Percentiles rank a stretch among this genome's conserved stretches.
phyloP scores from a whole-genome alignment of 2,888 invertebrate species.

The Ichneumoninae sp. region DNA sequence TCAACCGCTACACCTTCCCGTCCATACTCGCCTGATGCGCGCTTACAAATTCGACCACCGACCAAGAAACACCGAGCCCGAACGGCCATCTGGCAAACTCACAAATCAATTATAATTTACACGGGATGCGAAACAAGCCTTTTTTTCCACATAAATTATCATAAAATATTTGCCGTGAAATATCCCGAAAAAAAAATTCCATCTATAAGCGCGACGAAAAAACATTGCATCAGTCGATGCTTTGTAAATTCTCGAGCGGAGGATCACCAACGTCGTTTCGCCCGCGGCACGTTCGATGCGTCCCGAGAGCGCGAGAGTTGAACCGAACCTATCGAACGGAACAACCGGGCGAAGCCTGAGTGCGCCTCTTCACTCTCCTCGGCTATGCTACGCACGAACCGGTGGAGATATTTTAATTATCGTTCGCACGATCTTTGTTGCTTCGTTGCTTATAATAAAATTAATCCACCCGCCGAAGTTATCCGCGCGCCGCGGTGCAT shows the following conservation, averaged over 20 bases:
- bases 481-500: neutral
- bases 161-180: slow-evolving; percentile 17
- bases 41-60: slow-evolving; percentile 77
- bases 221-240: slow-evolving; percentile 61
- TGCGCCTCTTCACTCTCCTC: slow-evolving; percentile 8
- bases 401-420: slow-evolving; percentile 81
- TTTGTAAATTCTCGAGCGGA: slow-evolving; percentile 73
- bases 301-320: slow-evolving; percentile 73
- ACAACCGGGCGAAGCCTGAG: slow-evolving; percentile 65
- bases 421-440: slow-evolving; percentile 75
- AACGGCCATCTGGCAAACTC: slow-evolving; percentile 29
- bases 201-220: slow-evolving; percentile 6
- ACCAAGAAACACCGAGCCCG: slow-evolving; percentile 35
- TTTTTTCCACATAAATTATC: slow-evolving; percentile 40
- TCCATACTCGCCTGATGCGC: slow-evolving; percentile 74
- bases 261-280: slow-evolving; percentile 82
- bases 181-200: neutral
- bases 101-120: slow-evolving; percentile 56
- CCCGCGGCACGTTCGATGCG: slow-evolving; percentile 78
- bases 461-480: slow-evolving; percentile 23
- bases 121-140: slow-evolving; percentile 34
- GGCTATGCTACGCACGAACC: slow-evolving; percentile 45
- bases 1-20: slow-evolving; percentile 79
- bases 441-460: slow-evolving; percentile 40
- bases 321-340: slow-evolving; percentile 77